phyloP scores from a whole-genome alignment of 2,797 vertebrate genomes.

The Simalia tracyae region DNA sequence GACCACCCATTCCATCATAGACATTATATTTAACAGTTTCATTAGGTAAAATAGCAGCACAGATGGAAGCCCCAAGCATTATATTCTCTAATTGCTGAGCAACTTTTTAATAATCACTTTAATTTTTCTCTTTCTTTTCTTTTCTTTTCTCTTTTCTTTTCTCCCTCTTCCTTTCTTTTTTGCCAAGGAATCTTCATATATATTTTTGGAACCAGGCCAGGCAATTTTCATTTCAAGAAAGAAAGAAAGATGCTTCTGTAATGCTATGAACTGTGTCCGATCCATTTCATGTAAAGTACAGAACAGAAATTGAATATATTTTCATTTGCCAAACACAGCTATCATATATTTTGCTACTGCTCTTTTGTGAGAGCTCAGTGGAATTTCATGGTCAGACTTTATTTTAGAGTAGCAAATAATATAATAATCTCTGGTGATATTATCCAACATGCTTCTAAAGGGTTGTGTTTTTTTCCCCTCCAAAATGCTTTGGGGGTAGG shows the following conservation, averaged over 20 bases:
- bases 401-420: background rate
- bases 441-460: background rate
- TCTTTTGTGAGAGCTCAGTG: background rate
- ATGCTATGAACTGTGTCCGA: constrained; percentile 7
- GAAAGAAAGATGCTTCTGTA: background rate
- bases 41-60: background rate
- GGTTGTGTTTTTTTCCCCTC: background rate
- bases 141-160: background rate
- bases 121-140: background rate
- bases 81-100: background rate
- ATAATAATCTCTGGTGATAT: background rate
- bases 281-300: background rate
- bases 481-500: background rate
- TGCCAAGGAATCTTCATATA: background rate
- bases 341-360: background rate
- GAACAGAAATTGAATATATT: constrained; percentile 4
- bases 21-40: background rate
- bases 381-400: constrained; percentile 7
- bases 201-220: background rate
- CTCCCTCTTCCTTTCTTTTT: background rate
- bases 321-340: background rate
- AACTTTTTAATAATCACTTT: background rate
- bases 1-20: background rate
- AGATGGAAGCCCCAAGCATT: background rate
- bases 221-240: background rate